Percentiles rank a stretch among this genome's conserved stretches.
These are phyloP conservation scores for Folsomia candida DNA, from an alignment of 2,888 invertebrate species.

Conservation along the genomic window DNA sequence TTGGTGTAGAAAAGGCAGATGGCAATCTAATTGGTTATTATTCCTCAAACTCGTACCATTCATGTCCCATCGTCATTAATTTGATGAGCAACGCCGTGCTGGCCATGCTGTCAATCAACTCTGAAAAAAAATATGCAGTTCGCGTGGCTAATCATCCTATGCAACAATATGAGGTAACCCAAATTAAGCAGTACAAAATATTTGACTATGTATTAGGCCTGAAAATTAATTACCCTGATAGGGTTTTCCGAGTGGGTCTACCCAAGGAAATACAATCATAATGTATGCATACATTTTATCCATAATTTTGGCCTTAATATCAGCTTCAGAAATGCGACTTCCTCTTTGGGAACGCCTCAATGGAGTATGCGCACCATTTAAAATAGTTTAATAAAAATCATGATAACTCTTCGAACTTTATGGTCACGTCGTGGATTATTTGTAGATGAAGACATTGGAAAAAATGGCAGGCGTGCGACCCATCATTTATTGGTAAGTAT, in stretches of 20 bases:
- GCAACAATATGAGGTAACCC: constrained; percentile 20
- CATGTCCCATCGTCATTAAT: constrained; percentile 26
- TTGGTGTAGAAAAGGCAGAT: constrained; percentile 22
- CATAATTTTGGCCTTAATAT: constrained; percentile 24
- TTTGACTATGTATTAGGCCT: too few relatives aligned
- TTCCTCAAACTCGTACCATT: constrained; percentile 27
- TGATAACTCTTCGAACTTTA: neutral
- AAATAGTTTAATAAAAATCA: neutral
- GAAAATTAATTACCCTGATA: constrained; percentile 7
- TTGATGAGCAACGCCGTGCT: constrained; percentile 28
- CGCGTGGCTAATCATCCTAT: constrained; percentile 20
- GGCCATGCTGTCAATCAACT: constrained; percentile 17
- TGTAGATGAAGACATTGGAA: constrained; percentile 49
- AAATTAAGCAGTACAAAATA: neutral
- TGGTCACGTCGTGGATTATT: neutral
- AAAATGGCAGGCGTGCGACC: constrained; percentile 55
- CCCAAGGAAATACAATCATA: constrained; percentile 22
- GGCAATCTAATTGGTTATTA: constrained; percentile 19
- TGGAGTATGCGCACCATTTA: constrained; percentile 17
- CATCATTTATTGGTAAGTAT: constrained; percentile 55
- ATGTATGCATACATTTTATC: constrained; percentile 29
- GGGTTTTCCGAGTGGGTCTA: constrained; percentile 21
- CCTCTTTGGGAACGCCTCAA: constrained; percentile 21
- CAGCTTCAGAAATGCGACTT: constrained; percentile 28
- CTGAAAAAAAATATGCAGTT: constrained; percentile 8